Evolutionary conservation across 2,113 vertebrate genomes (phyloP), one percentile per base, ranked within the genome.

Genomic region (Leucosticte australis): DNA sequence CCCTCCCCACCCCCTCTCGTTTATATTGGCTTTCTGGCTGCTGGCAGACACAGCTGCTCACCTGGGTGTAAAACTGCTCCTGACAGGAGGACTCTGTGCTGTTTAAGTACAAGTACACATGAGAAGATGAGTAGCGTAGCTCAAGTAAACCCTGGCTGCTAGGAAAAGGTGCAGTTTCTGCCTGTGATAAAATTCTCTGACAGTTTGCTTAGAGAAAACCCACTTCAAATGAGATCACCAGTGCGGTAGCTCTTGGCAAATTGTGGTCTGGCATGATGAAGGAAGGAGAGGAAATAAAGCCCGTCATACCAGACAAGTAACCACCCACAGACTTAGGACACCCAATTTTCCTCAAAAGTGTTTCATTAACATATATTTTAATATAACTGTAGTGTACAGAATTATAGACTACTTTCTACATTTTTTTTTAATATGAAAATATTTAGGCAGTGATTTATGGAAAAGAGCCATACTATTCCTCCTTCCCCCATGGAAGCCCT

Each of bases 181-280:
- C 23, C 46, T 59, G 60, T 53, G 44, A 87, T 33, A 44, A 55
- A 83, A 55, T 26, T 64, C 13, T 65, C n/a, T 30, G 17, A n/a
- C 33, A 17, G 39, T 60, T 31, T 57, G 26, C 39, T 11, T 16
- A 37, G 15, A 41, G 74, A 80, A 91, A 90, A 55, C 7, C 20
- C 19, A 20, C 33, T 88, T 74, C 55, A 74, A 46, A 71, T 30
- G 26, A 69, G 35, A 44, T 55, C 26, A 44, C 11, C 44, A 35
- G 2, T 23, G 31, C 30, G 33, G 17, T 19, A 68, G 10, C 15
- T 86, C 50, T n/a, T 31, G 35, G 20, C 33, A 73, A 64, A 46
- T 3, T 1, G 0, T 76, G 11, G 30, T 44, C 24, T 44, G 56
- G 14, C 1, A 1, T 31, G 7, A 2, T 10, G 28, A 62, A 77